Percentiles rank a stretch among this genome's conserved stretches.
Evolutionary conservation across 2,797 vertebrate species (phyloP).

Genomic region (Acanthiza pusilla): DNA sequence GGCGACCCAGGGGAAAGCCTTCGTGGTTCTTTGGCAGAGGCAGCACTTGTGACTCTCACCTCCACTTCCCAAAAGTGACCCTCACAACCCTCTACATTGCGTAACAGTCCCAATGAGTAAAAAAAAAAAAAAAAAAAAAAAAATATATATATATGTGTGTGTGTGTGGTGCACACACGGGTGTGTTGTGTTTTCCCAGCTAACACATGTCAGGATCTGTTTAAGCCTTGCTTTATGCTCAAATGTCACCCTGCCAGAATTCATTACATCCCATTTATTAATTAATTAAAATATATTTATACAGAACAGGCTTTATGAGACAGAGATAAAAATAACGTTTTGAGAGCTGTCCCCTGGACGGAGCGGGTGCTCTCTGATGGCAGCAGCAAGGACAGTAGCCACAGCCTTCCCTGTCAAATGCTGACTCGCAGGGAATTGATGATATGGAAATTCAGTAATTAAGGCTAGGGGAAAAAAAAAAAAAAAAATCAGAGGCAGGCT

Average conservation of each 20-base stretch:
- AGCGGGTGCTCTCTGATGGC: conserved; percentile 51
- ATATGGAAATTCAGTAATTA: conserved; percentile 47
- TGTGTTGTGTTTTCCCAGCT: conserved; percentile 64
- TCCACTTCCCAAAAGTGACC: not conserved
- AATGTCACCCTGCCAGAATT: conserved; percentile 82
- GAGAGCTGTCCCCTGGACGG: conserved; percentile 61
- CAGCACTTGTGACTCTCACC: not conserved
- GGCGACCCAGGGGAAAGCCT: not conserved
- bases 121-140: not conserved
- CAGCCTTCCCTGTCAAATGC: conserved; percentile 37
- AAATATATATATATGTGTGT: not conserved
- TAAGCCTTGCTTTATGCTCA: conserved; percentile 71
- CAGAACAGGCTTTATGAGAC: conserved; percentile 72
- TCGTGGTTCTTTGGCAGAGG: not conserved
- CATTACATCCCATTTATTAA: conserved; percentile 79
- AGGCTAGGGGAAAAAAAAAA: not conserved
- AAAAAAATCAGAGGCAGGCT: not conserved
- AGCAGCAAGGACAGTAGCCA: conserved; percentile 14
- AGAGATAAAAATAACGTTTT: conserved; percentile 75
- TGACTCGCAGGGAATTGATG: conserved; percentile 3
- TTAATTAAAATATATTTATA: conserved; percentile 79
- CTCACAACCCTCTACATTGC: not conserved
- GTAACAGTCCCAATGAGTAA: not conserved
- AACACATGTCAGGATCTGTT: conserved; percentile 73
- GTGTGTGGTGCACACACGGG: not conserved